Evolutionary conservation across 1,140 invertebrate genomes (phyloP).

Genomic region (Harlomillsia oculata): DNA sequence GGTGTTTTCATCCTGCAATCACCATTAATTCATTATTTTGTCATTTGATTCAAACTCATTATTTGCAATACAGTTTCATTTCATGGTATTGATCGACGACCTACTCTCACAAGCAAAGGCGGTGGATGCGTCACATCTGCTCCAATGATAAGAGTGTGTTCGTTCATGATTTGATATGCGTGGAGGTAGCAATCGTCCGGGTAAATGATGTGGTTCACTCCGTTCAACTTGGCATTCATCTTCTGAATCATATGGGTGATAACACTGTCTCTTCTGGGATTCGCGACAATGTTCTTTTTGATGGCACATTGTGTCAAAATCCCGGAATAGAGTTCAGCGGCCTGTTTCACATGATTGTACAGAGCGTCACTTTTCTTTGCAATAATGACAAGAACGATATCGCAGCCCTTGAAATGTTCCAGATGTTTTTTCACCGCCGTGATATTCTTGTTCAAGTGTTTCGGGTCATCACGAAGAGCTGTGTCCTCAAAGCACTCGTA

Average conservation of each 20-base stretch:
- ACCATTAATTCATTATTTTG: too few relatives aligned
- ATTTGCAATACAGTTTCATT: too few relatives aligned
- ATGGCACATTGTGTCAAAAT: constrained; percentile 75
- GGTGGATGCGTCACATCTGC: constrained; percentile 83
- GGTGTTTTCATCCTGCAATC: not conserved
- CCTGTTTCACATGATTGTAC: constrained; percentile 20
- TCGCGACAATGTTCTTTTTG: constrained; percentile 7
- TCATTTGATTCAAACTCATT: too few relatives aligned
- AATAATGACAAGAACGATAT: constrained; percentile 23
- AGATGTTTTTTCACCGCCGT: not conserved
- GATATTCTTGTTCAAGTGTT: not conserved
- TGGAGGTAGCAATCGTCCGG: not conserved
- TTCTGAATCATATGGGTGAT: constrained; percentile 68
- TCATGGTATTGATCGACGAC: too few relatives aligned
- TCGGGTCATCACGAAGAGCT: not conserved
- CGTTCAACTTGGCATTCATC: constrained; percentile 75
- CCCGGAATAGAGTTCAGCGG: constrained; percentile 55
- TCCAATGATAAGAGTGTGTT: constrained; percentile 60
- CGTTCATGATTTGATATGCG: constrained; percentile 38
- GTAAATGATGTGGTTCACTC: constrained; percentile 60
- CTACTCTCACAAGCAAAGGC: too few relatives aligned
- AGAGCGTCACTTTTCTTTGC: constrained; percentile 4
- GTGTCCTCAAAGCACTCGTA: not conserved
- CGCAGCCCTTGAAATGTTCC: not conserved
- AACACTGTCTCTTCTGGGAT: constrained; percentile 40